A percentile compares a stretch with the other conserved stretches of the same genome.
These are phyloP conservation scores for Pegea sp. DNA, from an alignment of 23 tunicate genomes.

Conservation along the genomic window DNA sequence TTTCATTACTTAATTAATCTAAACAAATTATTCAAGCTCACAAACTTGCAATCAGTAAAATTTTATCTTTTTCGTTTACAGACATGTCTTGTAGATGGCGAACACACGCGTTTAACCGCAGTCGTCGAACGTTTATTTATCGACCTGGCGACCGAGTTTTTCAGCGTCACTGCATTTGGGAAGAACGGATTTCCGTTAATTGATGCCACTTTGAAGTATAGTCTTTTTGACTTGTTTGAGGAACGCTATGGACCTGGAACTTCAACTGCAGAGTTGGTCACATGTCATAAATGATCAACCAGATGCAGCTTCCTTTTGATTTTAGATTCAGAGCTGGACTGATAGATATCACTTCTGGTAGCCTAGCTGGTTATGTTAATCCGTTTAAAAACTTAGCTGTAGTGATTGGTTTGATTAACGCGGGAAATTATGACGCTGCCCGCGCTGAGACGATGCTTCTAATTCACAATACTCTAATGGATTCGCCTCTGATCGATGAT, in stretches of 20 bases:
- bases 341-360: not conserved
- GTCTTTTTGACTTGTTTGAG: constrained; percentile 12
- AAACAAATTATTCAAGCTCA: no score
- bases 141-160: constrained; percentile 4
- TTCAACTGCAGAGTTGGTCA: constrained; percentile 17
- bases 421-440: constrained; percentile 22
- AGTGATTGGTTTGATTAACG: constrained; percentile 10
- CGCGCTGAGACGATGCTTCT: constrained; percentile 6
- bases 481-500: not conserved
- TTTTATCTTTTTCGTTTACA: no score
- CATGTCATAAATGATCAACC: no score
- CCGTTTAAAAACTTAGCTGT: not conserved
- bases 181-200: constrained; percentile 7
- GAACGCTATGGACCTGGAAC: constrained; percentile 8
- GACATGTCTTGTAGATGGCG: no score
- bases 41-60: no score
- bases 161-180: constrained; percentile 8
- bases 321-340: not conserved
- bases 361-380: not conserved
- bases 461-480: constrained; percentile 4
- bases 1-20: no score
- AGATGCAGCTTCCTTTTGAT: not conserved
- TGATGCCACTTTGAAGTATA: constrained; percentile 3
- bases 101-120: no score
- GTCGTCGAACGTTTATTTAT: no score